Evolutionary conservation across 2,113 vertebrate species (phyloP), one percentile per base, ranked within the genome.

Genomic region (Nannospalax galili): DNA sequence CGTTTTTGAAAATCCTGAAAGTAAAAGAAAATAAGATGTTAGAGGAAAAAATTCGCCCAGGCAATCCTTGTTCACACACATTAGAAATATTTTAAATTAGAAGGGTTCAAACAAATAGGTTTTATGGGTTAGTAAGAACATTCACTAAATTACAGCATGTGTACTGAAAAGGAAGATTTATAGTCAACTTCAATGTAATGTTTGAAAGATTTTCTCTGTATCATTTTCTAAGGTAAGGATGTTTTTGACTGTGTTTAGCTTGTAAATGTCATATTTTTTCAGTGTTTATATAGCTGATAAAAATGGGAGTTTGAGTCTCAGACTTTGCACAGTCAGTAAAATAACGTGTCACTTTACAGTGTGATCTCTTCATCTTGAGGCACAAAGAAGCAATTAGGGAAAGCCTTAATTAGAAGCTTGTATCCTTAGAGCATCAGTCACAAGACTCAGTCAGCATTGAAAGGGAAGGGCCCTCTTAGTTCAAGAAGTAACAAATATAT

Each of bases 351-450:
- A 88, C 32, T 64, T 64, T 35, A 87, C 40, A 87, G 22, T 37
- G 35, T 75, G 24, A 62, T 62, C 58, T 60, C 67, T 77, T 92
- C 9, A 56, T 86, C 40, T 73, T 95, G 42, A 22, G 7, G n/a
- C 20, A 79, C 1, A 73, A 84, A 40, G 56, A 91, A 88, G 32
- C 45, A 93, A 88, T 67, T 60, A 95, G 79, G 40, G 84, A 93
- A 84, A 84, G 73, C 12, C 20, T 88, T 91, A 88, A 88, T 69
- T 60, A 93, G 37, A 24, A 65, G 26, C 84, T 72, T n/a, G 17
- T 28, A 91, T 62, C 35, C 48, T 74, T 15, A 9, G 3, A 94
- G 72, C 56, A 78, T 84, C 64, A 6, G 28, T 92, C 52, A 35
- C 28, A 28, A 65, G 62, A 65, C 28, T 65, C 26, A 65, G 64